A percentile compares a stretch with the other conserved stretches of the same genome.
phyloP scores from a whole-genome alignment of 1,140 invertebrate genomes.

The Lasioglossum baleicum region DNA sequence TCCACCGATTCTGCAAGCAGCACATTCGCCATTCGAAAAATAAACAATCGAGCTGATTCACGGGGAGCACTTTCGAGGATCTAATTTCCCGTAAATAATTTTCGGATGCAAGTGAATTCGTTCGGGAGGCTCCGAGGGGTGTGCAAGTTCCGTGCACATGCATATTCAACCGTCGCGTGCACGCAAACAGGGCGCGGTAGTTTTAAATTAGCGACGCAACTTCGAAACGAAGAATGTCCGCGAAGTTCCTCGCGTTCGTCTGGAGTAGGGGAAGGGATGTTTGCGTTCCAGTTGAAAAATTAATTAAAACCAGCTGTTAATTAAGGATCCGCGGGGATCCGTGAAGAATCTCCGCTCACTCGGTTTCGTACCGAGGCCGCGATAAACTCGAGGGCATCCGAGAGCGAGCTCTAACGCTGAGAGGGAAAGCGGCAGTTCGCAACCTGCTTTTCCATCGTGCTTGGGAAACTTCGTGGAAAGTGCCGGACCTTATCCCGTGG shows the following conservation, averaged over 20 bases:
- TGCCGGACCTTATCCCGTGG: not conserved
- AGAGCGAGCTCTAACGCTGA: too few species aligned
- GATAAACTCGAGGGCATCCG: not conserved
- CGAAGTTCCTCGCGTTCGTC: not conserved
- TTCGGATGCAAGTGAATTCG: not conserved
- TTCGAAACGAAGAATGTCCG: not conserved
- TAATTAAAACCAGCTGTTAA: conserved; percentile 10
- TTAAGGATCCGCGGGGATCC: not conserved
- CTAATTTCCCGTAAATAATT: too few species aligned
- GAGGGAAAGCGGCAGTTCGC: not conserved
- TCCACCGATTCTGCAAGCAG: too few species aligned
- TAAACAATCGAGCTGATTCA: too few species aligned
- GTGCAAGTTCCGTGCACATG: not conserved
- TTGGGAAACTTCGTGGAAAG: not conserved
- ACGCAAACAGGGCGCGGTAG: too few species aligned
- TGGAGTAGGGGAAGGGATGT: not conserved
- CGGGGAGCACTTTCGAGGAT: too few species aligned
- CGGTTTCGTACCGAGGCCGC: not conserved
- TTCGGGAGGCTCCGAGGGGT: not conserved
- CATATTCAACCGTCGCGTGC: too few species aligned
- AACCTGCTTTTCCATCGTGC: too few species aligned
- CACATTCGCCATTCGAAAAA: too few species aligned
- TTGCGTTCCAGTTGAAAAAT: not conserved
- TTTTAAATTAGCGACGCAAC: not conserved
- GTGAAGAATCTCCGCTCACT: not conserved